phyloP scores from a whole-genome alignment of 2,888 invertebrate species.

The Mactromeris polynyma region DNA sequence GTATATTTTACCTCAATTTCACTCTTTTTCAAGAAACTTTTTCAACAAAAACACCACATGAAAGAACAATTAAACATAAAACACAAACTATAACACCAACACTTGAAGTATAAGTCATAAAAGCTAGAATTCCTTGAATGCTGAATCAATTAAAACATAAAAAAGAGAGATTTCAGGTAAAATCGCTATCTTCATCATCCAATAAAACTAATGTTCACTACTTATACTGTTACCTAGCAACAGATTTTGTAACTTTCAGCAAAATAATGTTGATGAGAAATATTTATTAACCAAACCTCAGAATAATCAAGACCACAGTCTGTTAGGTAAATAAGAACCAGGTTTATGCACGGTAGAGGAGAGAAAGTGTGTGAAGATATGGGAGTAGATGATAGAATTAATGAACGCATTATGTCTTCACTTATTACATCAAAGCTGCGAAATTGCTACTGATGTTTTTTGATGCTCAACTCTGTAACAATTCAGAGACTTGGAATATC shows the following conservation, averaged over 20 bases:
- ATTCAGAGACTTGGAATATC: too few species aligned
- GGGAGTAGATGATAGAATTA: too few species aligned
- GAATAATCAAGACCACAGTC: background rate
- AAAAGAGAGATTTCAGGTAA: slow-evolving; percentile 1
- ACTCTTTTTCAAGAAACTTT: too few species aligned
- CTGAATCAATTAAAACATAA: background rate
- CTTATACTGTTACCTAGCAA: slow-evolving; percentile 38
- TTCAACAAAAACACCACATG: too few species aligned
- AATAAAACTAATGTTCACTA: slow-evolving; percentile 28
- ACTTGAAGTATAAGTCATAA: background rate
- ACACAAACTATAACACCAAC: background rate
- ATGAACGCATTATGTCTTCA: too few species aligned
- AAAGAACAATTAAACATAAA: too few species aligned
- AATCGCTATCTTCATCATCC: background rate
- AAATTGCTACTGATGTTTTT: too few species aligned
- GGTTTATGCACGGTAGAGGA: too few species aligned
- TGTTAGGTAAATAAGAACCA: background rate
- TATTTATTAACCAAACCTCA: background rate
- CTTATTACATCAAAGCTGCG: too few species aligned
- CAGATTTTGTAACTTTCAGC: slow-evolving; percentile 13
- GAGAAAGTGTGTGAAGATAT: too few species aligned
- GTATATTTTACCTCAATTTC: too few species aligned
- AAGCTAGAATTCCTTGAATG: background rate
- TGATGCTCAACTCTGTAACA: background rate
- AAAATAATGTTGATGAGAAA: slow-evolving; percentile 11